Conservation (phyloP, 2,113 vertebrate genomes). For the Tilapia sparmanii region DNA sequence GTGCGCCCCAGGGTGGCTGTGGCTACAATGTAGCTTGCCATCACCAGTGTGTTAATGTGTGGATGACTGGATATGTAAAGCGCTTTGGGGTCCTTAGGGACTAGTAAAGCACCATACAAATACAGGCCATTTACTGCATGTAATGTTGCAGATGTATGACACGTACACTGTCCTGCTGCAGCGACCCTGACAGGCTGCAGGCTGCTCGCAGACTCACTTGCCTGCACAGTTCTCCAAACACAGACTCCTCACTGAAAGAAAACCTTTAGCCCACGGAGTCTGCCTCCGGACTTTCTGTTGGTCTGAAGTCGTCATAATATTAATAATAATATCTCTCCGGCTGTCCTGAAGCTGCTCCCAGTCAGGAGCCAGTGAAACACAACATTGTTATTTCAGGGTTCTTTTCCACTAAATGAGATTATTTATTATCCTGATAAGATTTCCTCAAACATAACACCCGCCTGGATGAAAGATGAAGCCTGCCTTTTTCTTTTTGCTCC, state of each 20-base stretch:
- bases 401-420: neutral
- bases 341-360: neutral
- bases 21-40: neutral
- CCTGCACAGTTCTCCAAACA: neutral
- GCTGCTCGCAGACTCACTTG: neutral
- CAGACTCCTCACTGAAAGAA: neutral
- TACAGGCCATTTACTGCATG: neutral
- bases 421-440: neutral
- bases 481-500: neutral
- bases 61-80: neutral
- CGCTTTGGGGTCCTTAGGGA: accelerated
- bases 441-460: neutral
- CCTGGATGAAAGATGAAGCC: neutral
- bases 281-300: neutral
- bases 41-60: accelerated
- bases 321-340: neutral
- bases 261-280: neutral
- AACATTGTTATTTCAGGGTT: neutral
- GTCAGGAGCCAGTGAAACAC: neutral
- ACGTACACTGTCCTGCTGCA: neutral
- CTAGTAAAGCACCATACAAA: accelerated
- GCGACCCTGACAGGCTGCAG: neutral
- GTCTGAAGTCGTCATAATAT: neutral
- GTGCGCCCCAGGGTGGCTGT: neutral
- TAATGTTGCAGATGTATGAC: neutral